Evolutionary conservation across 2,797 vertebrate genomes (phyloP).

Genomic region (Poeciliopsis presidionis): DNA sequence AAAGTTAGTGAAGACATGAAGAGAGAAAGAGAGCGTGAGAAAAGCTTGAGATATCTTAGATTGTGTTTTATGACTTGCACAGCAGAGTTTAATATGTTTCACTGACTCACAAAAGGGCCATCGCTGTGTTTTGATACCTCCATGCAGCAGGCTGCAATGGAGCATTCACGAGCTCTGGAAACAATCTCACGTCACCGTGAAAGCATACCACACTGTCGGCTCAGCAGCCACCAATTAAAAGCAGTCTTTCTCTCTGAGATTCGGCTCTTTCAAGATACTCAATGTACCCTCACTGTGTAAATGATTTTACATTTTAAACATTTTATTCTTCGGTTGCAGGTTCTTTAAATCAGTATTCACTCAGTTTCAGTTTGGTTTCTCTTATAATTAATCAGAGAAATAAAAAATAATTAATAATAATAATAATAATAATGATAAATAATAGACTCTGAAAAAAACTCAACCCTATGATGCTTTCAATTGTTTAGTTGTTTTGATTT

Average conservation of each 20-base stretch:
- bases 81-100: conserved; percentile 71
- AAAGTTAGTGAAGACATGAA: neutral
- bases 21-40: conserved; percentile 31
- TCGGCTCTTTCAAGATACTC: neutral
- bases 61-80: conserved; percentile 59
- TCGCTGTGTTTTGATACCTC: conserved; percentile 66
- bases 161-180: conserved; percentile 66
- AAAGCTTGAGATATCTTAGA: conserved; percentile 44
- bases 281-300: neutral
- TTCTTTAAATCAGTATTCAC: neutral
- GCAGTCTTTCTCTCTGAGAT: conserved; percentile 1
- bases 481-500: conserved; percentile 11
- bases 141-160: conserved; percentile 51
- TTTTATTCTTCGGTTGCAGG: neutral
- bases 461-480: neutral
- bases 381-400: neutral
- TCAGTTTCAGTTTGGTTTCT: neutral
- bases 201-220: conserved; percentile 28
- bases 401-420: neutral
- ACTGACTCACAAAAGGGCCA: conserved; percentile 63
- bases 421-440: neutral
- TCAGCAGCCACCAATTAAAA: conserved; percentile 34
- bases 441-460: neutral
- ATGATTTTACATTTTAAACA: neutral
- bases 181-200: conserved; percentile 59